These are phyloP conservation scores for Siniperca knerii DNA, from an alignment of 2,113 vertebrate species.

Conservation along the genomic window DNA sequence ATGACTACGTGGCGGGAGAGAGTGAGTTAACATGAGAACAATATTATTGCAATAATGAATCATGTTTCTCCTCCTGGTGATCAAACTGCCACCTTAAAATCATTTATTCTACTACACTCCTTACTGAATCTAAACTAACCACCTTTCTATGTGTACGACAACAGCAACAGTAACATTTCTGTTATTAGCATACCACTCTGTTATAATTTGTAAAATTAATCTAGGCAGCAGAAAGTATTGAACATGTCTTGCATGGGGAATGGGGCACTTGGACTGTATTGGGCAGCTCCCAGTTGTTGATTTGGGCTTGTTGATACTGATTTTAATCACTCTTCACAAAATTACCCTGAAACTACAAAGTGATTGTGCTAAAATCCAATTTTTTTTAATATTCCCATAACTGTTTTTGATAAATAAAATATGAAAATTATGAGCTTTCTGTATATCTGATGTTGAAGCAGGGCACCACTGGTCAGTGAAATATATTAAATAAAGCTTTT, in stretches of 20 bases:
- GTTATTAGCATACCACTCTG: too few relatives aligned
- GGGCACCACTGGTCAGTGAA: background rate
- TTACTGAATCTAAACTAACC: too few relatives aligned
- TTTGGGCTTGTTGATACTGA: background rate
- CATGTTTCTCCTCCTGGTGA: background rate
- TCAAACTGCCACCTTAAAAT: background rate
- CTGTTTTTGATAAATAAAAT: background rate
- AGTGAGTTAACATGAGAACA: conserved; percentile 86
- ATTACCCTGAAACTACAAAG: background rate
- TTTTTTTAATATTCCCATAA: background rate
- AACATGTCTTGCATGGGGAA: background rate
- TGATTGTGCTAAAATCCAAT: background rate
- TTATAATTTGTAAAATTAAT: background rate
- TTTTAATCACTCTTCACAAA: background rate
- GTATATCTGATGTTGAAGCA: background rate
- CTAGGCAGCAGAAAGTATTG: background rate
- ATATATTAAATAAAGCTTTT: background rate
- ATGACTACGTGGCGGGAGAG: conserved; percentile 96
- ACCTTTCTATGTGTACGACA: too few relatives aligned
- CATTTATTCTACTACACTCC: too few relatives aligned
- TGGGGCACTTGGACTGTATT: background rate
- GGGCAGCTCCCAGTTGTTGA: background rate
- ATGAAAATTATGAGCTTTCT: background rate
- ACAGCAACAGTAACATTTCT: too few relatives aligned
- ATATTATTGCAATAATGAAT: too few relatives aligned